A percentile compares a stretch with the other conserved stretches of the same genome.
phyloP scores from a whole-genome alignment of 2,113 vertebrate genomes.

The Pachycephala philippinensis region DNA sequence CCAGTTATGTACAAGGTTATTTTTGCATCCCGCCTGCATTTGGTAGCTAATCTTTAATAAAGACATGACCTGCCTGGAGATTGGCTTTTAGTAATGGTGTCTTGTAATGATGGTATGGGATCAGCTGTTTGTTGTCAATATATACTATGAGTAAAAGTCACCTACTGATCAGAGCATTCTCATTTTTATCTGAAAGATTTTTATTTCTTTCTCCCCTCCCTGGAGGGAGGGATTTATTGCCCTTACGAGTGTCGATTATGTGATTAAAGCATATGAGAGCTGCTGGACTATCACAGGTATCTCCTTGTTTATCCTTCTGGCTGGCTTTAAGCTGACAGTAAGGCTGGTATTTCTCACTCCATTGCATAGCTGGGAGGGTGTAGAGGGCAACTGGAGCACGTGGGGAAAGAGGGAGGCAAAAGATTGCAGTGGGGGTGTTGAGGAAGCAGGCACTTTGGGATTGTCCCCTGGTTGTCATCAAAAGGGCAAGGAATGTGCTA shows the following conservation, averaged over 20 bases:
- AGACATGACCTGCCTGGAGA: not conserved
- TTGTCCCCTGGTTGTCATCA: not conserved
- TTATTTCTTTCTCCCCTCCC: not conserved
- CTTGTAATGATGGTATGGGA: not conserved
- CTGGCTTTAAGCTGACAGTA: not conserved
- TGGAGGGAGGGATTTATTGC: not conserved
- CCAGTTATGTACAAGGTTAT: not conserved
- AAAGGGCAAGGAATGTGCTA: not conserved
- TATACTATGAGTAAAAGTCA: not conserved
- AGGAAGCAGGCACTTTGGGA: accelerated
- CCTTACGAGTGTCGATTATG: not conserved
- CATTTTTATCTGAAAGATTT: not conserved
- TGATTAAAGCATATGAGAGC: not conserved
- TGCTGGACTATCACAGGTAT: not conserved
- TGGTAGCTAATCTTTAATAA: not conserved
- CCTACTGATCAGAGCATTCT: not conserved
- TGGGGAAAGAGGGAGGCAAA: not conserved
- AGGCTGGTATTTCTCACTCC: not conserved
- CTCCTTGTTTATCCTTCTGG: not conserved
- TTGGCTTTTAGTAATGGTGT: not conserved
- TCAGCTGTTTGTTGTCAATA: not conserved
- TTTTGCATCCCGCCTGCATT: not conserved
- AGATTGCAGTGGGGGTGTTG: accelerated
- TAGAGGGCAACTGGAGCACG: accelerated
- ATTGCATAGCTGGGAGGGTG: not conserved